Evolutionary conservation across 2,888 invertebrate species (phyloP), one percentile per base, ranked within the genome.

Genomic region (Trilocha varians): DNA sequence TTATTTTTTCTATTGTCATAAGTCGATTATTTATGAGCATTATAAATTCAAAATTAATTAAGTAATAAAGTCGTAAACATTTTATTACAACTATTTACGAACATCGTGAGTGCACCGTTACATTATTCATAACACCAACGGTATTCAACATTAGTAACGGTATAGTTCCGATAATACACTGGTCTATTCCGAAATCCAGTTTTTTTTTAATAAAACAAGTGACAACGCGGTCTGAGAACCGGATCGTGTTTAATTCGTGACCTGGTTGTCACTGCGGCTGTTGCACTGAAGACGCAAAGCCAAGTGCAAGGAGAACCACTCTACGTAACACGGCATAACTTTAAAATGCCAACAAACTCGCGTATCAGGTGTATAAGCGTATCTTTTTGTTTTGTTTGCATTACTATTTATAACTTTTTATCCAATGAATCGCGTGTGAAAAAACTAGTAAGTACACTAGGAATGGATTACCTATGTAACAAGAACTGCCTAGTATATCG

Each of bases 271-370:
- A 52, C 52, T 42, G 44, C 47, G 50, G 70, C 64, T 77, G 64
- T 77, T 77, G 78, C 71, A 69, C 77, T 77, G 75, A 76, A 75
- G 78, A 78, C 48, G 69, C 46, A 37, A 38, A 52, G 49, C 65
- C 75, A 77, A 76, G 76, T 67, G 77, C 74, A 74, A 76, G 73
- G 75, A 55, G 57, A 75, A 66, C 72, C 50, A 55, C 71, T 65
- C 51, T 51, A 72, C 75, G 75, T 79, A 74, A 78, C 70, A 70
- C 62, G 56, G 52, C 66, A 65, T 76, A 74, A 75, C 34, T 42
- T 39, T 32, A 39, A 38, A 16, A 42, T 18, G 13, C 38, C 35
- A 34, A 38, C 38, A 18, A 35, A 34, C 35, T 38, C 32, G 25
- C 11, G 4, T 25, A 18, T 18, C 25, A 25, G 8, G 8, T 1